Percentiles rank a stretch among this genome's conserved stretches.
Evolutionary conservation across 1,140 invertebrate species (phyloP).

Genomic region (Coptotermes formosanus): DNA sequence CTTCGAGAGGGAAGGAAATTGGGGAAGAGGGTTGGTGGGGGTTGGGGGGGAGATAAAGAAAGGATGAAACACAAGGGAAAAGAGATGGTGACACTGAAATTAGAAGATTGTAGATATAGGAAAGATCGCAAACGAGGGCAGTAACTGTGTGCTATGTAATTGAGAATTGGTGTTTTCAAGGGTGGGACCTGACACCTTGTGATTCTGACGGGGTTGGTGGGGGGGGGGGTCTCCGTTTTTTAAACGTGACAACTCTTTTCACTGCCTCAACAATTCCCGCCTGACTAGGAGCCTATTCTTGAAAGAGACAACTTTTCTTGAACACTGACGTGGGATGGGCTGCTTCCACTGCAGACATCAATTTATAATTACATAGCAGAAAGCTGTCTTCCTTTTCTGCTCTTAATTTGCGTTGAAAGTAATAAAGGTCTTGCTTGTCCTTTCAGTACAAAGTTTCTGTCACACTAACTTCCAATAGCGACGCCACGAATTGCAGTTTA

Average conservation of each 20-base stretch:
- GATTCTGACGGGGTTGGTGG: not conserved
- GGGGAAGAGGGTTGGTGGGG: not conserved
- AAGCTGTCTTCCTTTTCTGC: not conserved
- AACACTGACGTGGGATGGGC: not conserved
- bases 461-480: not conserved
- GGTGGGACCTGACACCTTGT: not conserved
- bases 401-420: not conserved
- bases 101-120: not conserved
- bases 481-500: too few relatives aligned
- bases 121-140: not conserved
- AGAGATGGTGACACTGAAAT: not conserved
- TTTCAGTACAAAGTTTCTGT: not conserved
- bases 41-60: not conserved
- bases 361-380: not conserved
- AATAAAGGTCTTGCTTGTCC: not conserved
- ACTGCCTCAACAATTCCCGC: not conserved
- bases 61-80: not conserved
- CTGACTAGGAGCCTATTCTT: not conserved
- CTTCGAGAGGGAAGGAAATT: not conserved
- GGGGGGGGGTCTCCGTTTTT: not conserved
- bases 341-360: not conserved
- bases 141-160: not conserved
- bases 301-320: not conserved
- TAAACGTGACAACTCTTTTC: not conserved
- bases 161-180: constrained; percentile 12